Percentiles rank a stretch among this genome's conserved stretches.
Conservation (phyloP, 1,140 invertebrate species). For the Zaprionus ghesquierei region DNA sequence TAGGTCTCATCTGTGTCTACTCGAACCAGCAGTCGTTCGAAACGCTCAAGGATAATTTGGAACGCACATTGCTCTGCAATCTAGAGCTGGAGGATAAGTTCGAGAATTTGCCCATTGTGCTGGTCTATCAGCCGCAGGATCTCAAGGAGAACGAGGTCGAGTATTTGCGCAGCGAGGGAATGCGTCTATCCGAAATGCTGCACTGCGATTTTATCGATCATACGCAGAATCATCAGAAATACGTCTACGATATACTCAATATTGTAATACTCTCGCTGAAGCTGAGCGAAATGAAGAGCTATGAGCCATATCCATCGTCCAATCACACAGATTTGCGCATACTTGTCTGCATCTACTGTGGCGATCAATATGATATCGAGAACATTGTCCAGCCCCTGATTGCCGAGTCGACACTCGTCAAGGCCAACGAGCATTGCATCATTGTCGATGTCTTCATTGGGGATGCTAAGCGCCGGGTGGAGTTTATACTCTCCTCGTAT, state of each 20-base stretch:
- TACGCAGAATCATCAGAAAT: constrained; percentile 82
- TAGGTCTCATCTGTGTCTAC: constrained; percentile 94
- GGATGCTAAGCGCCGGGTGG: constrained; percentile 93
- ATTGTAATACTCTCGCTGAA: constrained; percentile 78
- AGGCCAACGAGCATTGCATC: constrained; percentile 93
- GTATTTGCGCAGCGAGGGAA: constrained; percentile 93
- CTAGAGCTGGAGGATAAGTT: constrained; percentile 93
- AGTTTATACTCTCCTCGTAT: constrained; percentile 97
- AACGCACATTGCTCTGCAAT: constrained; percentile 95
- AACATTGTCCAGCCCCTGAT: constrained; percentile 94
- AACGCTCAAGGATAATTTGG: constrained; percentile 94
- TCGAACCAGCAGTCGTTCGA: constrained; percentile 95
- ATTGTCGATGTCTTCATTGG: constrained; percentile 96
- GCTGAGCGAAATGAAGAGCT: constrained; percentile 77
- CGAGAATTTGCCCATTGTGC: constrained; percentile 93
- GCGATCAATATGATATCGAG: constrained; percentile 96
- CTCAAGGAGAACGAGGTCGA: constrained; percentile 91
- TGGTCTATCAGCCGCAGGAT: constrained; percentile 94
- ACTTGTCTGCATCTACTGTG: constrained; percentile 98
- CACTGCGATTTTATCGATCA: constrained; percentile 82
- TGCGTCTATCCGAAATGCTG: constrained; percentile 93
- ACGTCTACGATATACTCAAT: constrained; percentile 81
- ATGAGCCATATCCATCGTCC: constrained; percentile 78
- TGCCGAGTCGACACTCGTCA: constrained; percentile 93
- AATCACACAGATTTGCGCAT: constrained; percentile 86